These are phyloP conservation scores for Parelbella ahira DNA, from an alignment of 2,888 invertebrate species.

Conservation along the genomic window DNA sequence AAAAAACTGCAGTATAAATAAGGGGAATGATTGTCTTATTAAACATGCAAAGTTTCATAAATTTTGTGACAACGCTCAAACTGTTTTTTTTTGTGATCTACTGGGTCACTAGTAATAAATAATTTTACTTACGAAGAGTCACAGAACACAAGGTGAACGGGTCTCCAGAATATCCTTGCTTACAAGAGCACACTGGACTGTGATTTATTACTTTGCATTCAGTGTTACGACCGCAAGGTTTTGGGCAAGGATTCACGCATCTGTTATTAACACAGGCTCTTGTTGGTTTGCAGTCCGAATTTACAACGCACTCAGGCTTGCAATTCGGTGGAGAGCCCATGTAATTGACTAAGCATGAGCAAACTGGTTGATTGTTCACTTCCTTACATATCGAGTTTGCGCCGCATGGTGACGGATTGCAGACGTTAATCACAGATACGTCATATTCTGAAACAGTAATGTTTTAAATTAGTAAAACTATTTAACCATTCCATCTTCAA, in stretches of 20 bases:
- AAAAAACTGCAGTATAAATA: too few relatives aligned
- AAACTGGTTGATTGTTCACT: constrained; percentile 85
- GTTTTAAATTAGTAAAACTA: too few relatives aligned
- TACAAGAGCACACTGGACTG: constrained; percentile 86
- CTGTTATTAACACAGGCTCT: constrained; percentile 85
- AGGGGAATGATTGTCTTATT: too few relatives aligned
- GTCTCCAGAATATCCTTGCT: constrained; percentile 83
- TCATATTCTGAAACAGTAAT: constrained; percentile 50
- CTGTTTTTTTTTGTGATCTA: too few relatives aligned
- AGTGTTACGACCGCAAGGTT: constrained; percentile 84
- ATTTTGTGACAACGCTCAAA: too few relatives aligned
- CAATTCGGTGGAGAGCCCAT: constrained; percentile 84
- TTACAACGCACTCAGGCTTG: constrained; percentile 83
- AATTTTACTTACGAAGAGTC: constrained; percentile 79
- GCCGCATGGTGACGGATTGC: constrained; percentile 88
- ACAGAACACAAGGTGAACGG: constrained; percentile 83
- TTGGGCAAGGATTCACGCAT: constrained; percentile 85
- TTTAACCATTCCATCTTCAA: neutral
- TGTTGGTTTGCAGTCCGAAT: constrained; percentile 83
- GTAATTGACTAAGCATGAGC: constrained; percentile 85
- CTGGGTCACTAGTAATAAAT: too few relatives aligned
- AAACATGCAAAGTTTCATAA: too few relatives aligned
- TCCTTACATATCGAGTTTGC: constrained; percentile 86
- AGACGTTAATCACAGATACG: constrained; percentile 76
- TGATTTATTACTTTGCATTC: constrained; percentile 86